Evolutionary conservation across 2,888 invertebrate genomes (phyloP).

Genomic region (Hyalella azteca): DNA sequence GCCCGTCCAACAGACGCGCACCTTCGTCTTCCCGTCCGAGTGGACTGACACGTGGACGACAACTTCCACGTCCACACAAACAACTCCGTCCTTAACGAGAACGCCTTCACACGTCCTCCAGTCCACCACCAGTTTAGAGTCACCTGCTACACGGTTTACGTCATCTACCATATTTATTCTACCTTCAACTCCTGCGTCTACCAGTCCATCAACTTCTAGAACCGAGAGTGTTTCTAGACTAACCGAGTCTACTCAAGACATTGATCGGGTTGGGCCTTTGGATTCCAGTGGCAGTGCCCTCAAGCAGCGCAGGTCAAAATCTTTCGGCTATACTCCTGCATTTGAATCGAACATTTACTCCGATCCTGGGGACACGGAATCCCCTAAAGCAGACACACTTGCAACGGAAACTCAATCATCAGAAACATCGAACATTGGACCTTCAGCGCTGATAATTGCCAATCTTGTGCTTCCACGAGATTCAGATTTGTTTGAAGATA

Average conservation of each 20-base stretch:
- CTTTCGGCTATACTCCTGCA: neutral
- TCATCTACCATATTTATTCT: constrained; percentile 15
- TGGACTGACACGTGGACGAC: too few relatives aligned
- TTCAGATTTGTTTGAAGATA: neutral
- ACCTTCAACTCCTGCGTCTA: neutral
- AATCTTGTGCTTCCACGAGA: neutral
- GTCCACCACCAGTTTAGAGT: neutral
- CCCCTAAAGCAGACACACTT: neutral
- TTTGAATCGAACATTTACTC: neutral
- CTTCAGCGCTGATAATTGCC: neutral
- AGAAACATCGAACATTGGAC: neutral
- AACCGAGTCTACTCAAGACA: neutral
- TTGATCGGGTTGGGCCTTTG: neutral
- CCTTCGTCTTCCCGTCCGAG: neutral
- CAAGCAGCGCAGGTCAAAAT: neutral
- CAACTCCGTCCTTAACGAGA: constrained; percentile 8
- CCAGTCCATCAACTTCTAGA: too few relatives aligned
- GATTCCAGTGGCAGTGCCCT: constrained; percentile 10
- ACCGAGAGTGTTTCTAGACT: neutral
- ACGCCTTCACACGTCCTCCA: neutral
- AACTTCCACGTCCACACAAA: constrained; percentile 4
- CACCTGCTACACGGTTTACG: neutral
- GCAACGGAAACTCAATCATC: neutral
- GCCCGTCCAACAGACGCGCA: neutral
- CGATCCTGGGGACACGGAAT: neutral